Evolutionary conservation across 2,113 vertebrate genomes (phyloP).

Genomic region (Antechinus stuartii): DNA sequence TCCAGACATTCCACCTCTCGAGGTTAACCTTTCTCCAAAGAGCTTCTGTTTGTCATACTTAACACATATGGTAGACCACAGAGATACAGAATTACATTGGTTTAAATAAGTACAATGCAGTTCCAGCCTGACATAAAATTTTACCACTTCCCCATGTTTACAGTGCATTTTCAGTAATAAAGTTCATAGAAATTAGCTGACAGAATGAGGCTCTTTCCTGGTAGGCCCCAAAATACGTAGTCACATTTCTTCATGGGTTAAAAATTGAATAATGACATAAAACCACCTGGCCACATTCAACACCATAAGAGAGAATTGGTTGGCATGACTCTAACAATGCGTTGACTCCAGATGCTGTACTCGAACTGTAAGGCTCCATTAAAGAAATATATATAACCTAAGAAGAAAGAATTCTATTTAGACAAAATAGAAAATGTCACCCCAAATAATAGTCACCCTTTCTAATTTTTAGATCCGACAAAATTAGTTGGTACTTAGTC

Average conservation of each 20-base stretch:
- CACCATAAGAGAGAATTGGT: slow-evolving; percentile 94
- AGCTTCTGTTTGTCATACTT: background rate
- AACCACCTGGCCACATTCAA: slow-evolving; percentile 76
- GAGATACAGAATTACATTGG: background rate
- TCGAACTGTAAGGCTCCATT: slow-evolving; percentile 91
- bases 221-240: background rate
- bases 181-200: slow-evolving; percentile 75
- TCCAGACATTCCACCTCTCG: background rate
- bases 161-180: slow-evolving; percentile 61
- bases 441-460: background rate
- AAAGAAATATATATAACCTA: slow-evolving; percentile 95
- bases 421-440: background rate
- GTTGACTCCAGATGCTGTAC: slow-evolving; percentile 90
- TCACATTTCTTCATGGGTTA: background rate
- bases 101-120: slow-evolving; percentile 71
- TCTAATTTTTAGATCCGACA: background rate
- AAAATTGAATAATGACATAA: background rate
- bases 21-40: background rate
- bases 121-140: slow-evolving; percentile 78
- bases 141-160: slow-evolving; percentile 40
- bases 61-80: background rate
- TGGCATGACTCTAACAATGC: slow-evolving; percentile 88
- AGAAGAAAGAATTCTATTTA: slow-evolving; percentile 48
- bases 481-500: background rate
- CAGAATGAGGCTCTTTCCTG: slow-evolving; percentile 77